Conservation (phyloP, 1,140 invertebrate genomes). For the Diuraphis noxia region DNA sequence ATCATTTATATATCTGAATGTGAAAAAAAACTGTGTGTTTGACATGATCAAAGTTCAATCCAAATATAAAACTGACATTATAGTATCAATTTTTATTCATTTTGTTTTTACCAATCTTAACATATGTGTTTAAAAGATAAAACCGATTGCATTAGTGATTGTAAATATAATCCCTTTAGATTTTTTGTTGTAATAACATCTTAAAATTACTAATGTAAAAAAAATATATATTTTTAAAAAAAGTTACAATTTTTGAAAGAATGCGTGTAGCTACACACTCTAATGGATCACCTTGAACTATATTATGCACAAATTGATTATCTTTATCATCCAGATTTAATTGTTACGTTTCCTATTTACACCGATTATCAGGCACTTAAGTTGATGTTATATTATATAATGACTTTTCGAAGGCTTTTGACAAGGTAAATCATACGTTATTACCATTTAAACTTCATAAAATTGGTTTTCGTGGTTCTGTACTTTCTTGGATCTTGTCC, state of each 20-base stretch:
- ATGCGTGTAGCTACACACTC: neutral
- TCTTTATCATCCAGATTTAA: neutral
- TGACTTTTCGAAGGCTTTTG: neutral
- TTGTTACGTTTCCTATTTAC: neutral
- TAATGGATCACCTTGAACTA: neutral
- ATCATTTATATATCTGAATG: neutral
- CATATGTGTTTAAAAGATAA: neutral
- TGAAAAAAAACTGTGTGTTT: neutral
- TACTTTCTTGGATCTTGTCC: too few species aligned
- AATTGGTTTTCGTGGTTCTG: neutral
- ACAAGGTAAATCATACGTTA: neutral
- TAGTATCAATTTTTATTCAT: neutral
- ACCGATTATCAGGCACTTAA: neutral
- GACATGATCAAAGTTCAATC: neutral
- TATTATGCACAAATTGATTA: neutral
- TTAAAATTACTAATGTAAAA: neutral
- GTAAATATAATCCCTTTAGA: neutral
- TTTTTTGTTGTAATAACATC: neutral
- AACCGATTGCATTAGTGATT: neutral
- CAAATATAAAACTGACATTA: neutral
- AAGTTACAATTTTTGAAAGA: neutral
- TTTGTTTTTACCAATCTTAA: neutral
- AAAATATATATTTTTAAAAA: neutral
- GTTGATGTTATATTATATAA: neutral
- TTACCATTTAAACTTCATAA: neutral